phyloP scores from a whole-genome alignment of 2,888 invertebrate species.

The Habroteleia sp. region DNA sequence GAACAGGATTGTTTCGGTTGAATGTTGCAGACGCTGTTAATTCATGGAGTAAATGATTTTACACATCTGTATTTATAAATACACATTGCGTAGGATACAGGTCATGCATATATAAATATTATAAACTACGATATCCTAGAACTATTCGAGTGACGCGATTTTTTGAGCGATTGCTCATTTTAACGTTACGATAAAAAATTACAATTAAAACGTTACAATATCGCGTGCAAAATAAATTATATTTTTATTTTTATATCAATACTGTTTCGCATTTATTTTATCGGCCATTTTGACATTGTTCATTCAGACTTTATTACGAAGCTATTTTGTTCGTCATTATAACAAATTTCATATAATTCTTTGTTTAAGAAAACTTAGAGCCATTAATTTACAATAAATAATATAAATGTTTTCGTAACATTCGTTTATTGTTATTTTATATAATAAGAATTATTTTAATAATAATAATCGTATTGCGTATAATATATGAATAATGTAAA shows the following conservation, averaged over 20 bases:
- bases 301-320: conserved; percentile 19
- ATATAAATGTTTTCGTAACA: conserved; percentile 1
- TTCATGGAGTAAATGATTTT: conserved; percentile 64
- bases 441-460: too few species aligned
- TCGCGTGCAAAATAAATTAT: conserved; percentile 79
- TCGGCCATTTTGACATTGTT: conserved; percentile 26
- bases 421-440: too few species aligned
- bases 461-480: too few species aligned
- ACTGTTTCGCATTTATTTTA: conserved; percentile 77
- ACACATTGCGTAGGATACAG: conserved; percentile 78
- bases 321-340: conserved; percentile 6
- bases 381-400: conserved; percentile 27
- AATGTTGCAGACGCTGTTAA: conserved; percentile 16
- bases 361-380: not conserved
- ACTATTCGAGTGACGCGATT: conserved; percentile 74
- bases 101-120: conserved; percentile 77
- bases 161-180: conserved; percentile 62
- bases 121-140: conserved; percentile 75
- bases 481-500: too few species aligned
- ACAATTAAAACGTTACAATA: conserved; percentile 69
- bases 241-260: conserved; percentile 72
- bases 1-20: conserved; percentile 14
- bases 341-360: not conserved
- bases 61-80: conserved; percentile 80
- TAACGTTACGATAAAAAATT: conserved; percentile 68